phyloP scores from a whole-genome alignment of 2,113 vertebrate genomes.

The Polypterus bichir region DNA sequence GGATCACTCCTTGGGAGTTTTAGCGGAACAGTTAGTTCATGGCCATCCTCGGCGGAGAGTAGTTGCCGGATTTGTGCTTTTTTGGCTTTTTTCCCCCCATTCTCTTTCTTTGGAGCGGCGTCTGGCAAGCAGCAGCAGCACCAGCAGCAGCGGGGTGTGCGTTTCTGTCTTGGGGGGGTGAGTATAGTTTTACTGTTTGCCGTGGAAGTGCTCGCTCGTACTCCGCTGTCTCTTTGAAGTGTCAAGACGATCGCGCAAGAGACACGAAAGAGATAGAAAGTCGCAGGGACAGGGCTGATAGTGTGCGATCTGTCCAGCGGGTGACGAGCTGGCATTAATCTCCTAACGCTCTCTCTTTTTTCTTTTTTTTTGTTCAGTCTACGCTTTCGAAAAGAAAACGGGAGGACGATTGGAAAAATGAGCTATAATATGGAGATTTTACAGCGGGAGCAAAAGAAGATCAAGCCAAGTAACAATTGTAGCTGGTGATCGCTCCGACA shows the following conservation, averaged over 20 bases:
- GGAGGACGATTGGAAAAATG: slow-evolving; percentile 24
- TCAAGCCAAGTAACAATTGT: slow-evolving; percentile 33
- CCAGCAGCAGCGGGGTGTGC: too few species aligned
- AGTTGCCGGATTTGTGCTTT: slow-evolving; percentile 56
- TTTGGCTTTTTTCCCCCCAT: slow-evolving; percentile 35
- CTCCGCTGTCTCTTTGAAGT: slow-evolving; percentile 53
- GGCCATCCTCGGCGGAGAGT: slow-evolving; percentile 64
- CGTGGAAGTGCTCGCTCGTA: slow-evolving; percentile 39
- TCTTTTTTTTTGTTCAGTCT: slow-evolving; percentile 55
- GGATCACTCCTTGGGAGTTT: slow-evolving; percentile 68
- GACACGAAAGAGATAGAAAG: slow-evolving; percentile 49
- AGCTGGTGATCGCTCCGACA: slow-evolving; percentile 31
- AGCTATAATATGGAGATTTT: slow-evolving; percentile 35
- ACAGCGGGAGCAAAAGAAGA: slow-evolving; percentile 25
- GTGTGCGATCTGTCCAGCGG: slow-evolving; percentile 72
- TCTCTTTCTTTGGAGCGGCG: slow-evolving; percentile 29
- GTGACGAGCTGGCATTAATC: slow-evolving; percentile 85
- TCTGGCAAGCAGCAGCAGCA: too few species aligned
- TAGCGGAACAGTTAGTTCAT: slow-evolving; percentile 48
- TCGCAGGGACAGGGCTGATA: slow-evolving; percentile 58
- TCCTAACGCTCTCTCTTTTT: slow-evolving; percentile 65
- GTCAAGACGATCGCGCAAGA: slow-evolving; percentile 46
- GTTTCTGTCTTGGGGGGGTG: too few species aligned
- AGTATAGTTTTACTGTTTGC: too few species aligned
- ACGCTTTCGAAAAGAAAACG: slow-evolving; percentile 37